Percentiles rank a stretch among this genome's conserved stretches.
Conservation (phyloP, 2,888 invertebrate species). For the Thereva unica region DNA sequence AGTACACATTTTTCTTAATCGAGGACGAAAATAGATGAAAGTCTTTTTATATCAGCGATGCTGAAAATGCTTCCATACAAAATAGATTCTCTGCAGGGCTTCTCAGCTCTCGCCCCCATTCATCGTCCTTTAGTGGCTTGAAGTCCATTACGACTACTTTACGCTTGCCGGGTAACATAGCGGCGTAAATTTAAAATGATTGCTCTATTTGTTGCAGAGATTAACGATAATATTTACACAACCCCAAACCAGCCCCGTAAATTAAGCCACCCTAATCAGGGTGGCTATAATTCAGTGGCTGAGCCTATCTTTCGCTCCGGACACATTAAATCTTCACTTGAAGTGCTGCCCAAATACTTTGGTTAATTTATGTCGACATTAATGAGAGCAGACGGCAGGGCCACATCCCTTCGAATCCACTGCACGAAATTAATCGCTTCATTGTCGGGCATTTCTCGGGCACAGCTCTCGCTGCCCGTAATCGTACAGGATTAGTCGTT, state of each 20-base stretch:
- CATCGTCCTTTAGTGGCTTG: too few relatives aligned
- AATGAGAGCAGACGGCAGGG: slow-evolving; percentile 22
- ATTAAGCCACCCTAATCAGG: slow-evolving; percentile 21
- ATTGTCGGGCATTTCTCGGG: slow-evolving; percentile 12
- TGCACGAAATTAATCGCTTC: slow-evolving; percentile 22
- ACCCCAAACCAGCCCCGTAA: neutral
- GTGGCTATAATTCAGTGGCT: slow-evolving; percentile 20
- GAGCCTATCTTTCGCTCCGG: slow-evolving; percentile 21
- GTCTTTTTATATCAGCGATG: too few relatives aligned
- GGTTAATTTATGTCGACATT: slow-evolving; percentile 31
- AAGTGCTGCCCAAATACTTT: slow-evolving; percentile 32
- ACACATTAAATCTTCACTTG: slow-evolving; percentile 19
- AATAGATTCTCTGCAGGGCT: too few relatives aligned
- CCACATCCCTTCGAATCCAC: slow-evolving; percentile 14
- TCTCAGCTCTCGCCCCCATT: too few relatives aligned
- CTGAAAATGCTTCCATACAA: too few relatives aligned
- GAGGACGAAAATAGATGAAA: too few relatives aligned
- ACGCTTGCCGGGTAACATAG: too few relatives aligned
- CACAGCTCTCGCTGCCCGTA: slow-evolving; percentile 2
- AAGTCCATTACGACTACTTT: too few relatives aligned
- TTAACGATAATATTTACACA: slow-evolving; percentile 10
- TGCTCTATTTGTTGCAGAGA: slow-evolving; percentile 9
- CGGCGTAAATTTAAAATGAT: neutral
- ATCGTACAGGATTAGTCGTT: slow-evolving; percentile 16
- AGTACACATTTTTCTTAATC: too few relatives aligned